Evolutionary conservation across 1,140 invertebrate species (phyloP).

Genomic region (Bombus difficillimus): DNA sequence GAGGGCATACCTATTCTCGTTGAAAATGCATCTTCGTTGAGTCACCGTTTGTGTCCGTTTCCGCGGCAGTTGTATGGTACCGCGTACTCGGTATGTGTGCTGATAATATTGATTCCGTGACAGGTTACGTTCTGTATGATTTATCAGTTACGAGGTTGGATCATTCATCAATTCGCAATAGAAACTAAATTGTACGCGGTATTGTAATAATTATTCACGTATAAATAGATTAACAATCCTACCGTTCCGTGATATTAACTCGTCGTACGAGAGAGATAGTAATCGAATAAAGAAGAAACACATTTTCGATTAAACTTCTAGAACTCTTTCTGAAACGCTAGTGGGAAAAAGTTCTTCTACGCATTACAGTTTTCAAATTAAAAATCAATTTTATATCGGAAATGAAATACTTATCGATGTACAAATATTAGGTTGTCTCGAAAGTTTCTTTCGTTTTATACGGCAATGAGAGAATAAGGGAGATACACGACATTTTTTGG

Average conservation of each 20-base stretch:
- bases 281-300: background rate
- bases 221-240: background rate
- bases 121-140: background rate
- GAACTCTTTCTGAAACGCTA: background rate
- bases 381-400: too few species aligned
- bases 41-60: background rate
- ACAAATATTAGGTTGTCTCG: too few species aligned
- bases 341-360: background rate
- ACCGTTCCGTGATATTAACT: background rate
- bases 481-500: too few species aligned
- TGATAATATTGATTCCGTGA: background rate
- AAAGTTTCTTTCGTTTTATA: too few species aligned
- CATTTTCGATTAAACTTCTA: too few species aligned
- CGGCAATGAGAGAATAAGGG: rapidly evolving
- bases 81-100: background rate
- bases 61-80: background rate
- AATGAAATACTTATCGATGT: too few species aligned
- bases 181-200: background rate
- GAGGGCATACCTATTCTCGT: constrained; percentile 13
- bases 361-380: rapidly evolving
- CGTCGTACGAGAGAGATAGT: background rate
- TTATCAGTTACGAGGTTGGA: background rate
- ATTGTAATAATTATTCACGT: background rate
- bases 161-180: background rate
- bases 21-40: constrained; percentile 11